Evolutionary conservation across 2,113 vertebrate genomes (phyloP).

Genomic region (Suncus etruscus): DNA sequence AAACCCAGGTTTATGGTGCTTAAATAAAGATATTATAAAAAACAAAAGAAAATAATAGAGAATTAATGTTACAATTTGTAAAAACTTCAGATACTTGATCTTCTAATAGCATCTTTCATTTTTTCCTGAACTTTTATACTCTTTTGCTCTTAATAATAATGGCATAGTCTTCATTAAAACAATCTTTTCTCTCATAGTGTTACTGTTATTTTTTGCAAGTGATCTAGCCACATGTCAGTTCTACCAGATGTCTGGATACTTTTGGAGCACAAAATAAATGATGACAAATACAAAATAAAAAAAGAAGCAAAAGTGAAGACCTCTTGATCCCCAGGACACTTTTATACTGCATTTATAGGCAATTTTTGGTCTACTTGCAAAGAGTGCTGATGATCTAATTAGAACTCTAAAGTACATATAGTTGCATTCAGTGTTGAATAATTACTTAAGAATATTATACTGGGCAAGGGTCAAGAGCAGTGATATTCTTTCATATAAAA

Average conservation of each 20-base stretch:
- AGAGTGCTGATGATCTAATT: neutral
- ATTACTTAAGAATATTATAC: neutral
- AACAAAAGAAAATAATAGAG: neutral
- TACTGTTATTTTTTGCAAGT: neutral
- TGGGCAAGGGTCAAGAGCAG: neutral
- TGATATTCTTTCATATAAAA: neutral
- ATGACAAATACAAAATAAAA: neutral
- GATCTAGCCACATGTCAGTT: neutral
- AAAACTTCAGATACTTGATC: neutral
- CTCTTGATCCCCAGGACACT: neutral
- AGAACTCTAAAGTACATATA: neutral
- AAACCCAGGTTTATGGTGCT: too few species aligned
- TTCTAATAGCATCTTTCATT: neutral
- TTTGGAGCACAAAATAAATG: neutral
- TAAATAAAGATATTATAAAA: too few species aligned
- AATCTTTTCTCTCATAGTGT: neutral
- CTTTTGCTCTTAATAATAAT: neutral
- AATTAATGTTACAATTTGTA: constrained; percentile 5
- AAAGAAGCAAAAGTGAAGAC: neutral
- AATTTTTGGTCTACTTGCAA: neutral
- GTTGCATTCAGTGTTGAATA: neutral
- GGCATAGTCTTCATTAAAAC: neutral
- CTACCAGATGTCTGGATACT: neutral
- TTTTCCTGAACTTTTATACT: neutral
- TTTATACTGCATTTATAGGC: neutral